Percentiles rank a stretch among this genome's conserved stretches.
These are phyloP conservation scores for Trialeurodes vaporariorum DNA, from an alignment of 1,140 invertebrate genomes.

Conservation along the genomic window DNA sequence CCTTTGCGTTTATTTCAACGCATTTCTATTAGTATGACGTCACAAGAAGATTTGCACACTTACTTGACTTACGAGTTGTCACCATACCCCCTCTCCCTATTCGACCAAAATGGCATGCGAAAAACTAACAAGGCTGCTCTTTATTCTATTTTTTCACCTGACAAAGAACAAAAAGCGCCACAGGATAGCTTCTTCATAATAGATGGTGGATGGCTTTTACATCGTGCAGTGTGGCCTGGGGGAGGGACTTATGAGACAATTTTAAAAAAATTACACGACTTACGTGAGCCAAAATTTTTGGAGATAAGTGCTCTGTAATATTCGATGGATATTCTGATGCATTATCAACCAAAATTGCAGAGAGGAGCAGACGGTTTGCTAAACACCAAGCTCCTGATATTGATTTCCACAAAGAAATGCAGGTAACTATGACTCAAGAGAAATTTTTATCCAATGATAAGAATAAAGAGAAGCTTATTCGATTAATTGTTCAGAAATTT, in stretches of 20 bases:
- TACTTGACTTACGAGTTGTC: conserved; percentile 33
- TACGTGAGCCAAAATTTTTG: conserved; percentile 20
- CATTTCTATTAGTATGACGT: conserved; percentile 20
- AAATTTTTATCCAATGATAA: neutral
- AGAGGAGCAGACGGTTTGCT: neutral
- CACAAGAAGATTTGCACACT: conserved; percentile 14
- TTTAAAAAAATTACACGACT: conserved; percentile 16
- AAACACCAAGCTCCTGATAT: neutral
- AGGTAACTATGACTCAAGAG: neutral
- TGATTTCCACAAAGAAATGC: neutral
- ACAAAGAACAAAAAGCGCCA: neutral
- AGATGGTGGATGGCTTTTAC: conserved; percentile 23
- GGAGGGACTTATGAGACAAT: conserved; percentile 16
- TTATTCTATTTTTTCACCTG: conserved; percentile 25
- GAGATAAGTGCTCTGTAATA: neutral
- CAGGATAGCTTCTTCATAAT: conserved; percentile 11
- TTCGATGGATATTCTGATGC: neutral
- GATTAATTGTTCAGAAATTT: neutral
- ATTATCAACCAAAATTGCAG: neutral
- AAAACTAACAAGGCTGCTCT: conserved; percentile 33
- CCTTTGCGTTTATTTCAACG: conserved; percentile 9
- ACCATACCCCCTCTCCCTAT: conserved; percentile 32
- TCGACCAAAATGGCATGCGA: conserved; percentile 33
- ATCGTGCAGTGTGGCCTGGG: conserved; percentile 22
- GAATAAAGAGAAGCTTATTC: neutral